These are phyloP conservation scores for Podarcis muralis DNA, from an alignment of 2,113 vertebrate species.

Conservation along the genomic window DNA sequence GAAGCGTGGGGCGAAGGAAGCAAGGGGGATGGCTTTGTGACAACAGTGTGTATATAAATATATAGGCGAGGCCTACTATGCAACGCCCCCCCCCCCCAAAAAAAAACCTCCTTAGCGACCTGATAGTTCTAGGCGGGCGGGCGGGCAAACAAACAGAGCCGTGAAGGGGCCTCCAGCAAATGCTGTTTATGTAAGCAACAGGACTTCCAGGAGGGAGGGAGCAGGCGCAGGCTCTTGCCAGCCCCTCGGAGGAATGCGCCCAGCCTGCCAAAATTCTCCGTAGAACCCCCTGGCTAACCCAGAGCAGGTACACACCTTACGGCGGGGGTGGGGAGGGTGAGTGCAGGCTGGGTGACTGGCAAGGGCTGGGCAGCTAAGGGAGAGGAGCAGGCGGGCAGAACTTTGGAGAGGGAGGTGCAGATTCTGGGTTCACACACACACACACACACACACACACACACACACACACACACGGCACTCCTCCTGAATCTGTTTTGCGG, in stretches of 20 bases:
- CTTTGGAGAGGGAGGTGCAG: no score
- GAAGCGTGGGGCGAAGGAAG: neutral
- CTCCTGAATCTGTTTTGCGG: neutral
- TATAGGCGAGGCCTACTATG: no score
- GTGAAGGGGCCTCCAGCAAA: neutral
- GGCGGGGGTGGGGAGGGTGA: neutral
- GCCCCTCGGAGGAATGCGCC: neutral
- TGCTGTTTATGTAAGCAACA: neutral
- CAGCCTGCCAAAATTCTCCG: neutral
- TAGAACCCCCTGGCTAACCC: neutral
- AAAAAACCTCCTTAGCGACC: neutral
- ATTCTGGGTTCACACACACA: neutral
- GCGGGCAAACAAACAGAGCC: neutral
- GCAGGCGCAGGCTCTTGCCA: neutral
- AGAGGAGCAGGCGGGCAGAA: no score
- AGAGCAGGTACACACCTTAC: neutral
- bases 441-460: no score
- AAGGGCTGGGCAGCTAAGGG: no score
- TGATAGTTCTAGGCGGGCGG: neutral
- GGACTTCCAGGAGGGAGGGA: neutral
- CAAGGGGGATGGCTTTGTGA: neutral
- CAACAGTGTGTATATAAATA: neutral
- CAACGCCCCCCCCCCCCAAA: neutral
- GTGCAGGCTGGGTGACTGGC: neutral
- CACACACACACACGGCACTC: no score